Percentiles rank a stretch among this genome's conserved stretches.
These are phyloP conservation scores for Halcyon malimbica DNA, from an alignment of 2,113 vertebrate genomes.

Conservation along the genomic window DNA sequence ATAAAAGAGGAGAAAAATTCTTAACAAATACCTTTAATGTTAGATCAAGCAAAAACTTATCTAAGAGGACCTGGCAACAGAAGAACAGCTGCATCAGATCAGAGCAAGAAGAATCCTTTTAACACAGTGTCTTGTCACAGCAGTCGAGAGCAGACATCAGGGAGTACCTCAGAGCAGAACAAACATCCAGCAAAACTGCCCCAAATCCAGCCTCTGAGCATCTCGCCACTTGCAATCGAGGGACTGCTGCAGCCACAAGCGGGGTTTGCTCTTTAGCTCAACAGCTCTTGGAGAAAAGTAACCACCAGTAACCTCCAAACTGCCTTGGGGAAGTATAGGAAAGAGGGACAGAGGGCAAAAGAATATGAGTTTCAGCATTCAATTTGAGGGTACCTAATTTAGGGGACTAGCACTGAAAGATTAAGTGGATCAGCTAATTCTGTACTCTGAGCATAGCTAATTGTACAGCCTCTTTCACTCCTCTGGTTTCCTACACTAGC, in stretches of 20 bases:
- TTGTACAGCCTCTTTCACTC: not conserved
- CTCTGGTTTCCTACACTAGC: not conserved
- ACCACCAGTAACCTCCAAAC: not conserved
- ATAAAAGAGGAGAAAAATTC: not conserved
- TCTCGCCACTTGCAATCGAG: accelerated
- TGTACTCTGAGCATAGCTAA: not conserved
- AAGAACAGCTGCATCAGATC: not conserved
- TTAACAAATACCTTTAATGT: conserved; percentile 13
- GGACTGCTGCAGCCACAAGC: accelerated
- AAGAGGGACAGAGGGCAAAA: not conserved
- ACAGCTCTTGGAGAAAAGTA: not conserved
- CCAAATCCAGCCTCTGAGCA: not conserved
- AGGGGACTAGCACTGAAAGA: not conserved
- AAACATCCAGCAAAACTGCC: not conserved
- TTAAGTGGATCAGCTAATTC: not conserved
- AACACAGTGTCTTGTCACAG: not conserved
- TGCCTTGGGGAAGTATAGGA: accelerated
- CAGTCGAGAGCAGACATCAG: not conserved
- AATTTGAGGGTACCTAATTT: not conserved
- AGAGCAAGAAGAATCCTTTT: not conserved
- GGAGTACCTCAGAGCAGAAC: not conserved
- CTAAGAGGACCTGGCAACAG: not conserved
- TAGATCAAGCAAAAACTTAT: conserved; percentile 2
- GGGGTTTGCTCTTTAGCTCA: not conserved
- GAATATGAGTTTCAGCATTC: accelerated